Conservation (phyloP, 2,888 invertebrate genomes). For the Brenthis ino region DNA sequence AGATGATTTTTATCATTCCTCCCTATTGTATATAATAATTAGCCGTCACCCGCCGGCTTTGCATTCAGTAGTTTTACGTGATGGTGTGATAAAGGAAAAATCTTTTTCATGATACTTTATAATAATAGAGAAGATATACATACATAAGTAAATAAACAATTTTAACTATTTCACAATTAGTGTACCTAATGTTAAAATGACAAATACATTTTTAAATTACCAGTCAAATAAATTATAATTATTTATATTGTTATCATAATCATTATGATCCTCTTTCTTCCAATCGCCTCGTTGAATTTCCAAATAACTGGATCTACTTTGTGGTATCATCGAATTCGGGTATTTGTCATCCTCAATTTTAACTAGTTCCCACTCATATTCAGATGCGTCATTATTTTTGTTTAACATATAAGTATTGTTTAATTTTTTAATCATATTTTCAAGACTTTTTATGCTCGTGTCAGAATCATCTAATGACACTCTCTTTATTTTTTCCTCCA, state of each 20-base stretch:
- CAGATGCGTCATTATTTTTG: slow-evolving; percentile 26
- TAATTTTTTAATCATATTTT: slow-evolving; percentile 29
- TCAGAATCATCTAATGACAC: slow-evolving; percentile 32
- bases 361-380: slow-evolving; percentile 36
- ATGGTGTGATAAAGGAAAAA: no score
- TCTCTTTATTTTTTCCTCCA: slow-evolving; percentile 46
- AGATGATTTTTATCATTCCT: no score
- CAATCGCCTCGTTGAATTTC: slow-evolving; percentile 57
- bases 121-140: no score
- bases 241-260: slow-evolving; percentile 51
- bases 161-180: not conserved
- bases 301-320: slow-evolving; percentile 55
- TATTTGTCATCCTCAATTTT: slow-evolving; percentile 40
- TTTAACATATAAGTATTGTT: slow-evolving; percentile 19
- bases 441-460: slow-evolving; percentile 30
- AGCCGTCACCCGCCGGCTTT: no score
- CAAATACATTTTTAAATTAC: slow-evolving; percentile 9
- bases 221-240: slow-evolving; percentile 46
- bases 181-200: not conserved
- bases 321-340: slow-evolving; percentile 52
- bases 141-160: no score
- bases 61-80: no score
- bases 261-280: slow-evolving; percentile 52
- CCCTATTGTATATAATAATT: no score
- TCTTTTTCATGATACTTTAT: no score